Base-by-base conservation (phyloP, 2,113 vertebrate genomes). In the Ivindomyrus marchei region DNA sequence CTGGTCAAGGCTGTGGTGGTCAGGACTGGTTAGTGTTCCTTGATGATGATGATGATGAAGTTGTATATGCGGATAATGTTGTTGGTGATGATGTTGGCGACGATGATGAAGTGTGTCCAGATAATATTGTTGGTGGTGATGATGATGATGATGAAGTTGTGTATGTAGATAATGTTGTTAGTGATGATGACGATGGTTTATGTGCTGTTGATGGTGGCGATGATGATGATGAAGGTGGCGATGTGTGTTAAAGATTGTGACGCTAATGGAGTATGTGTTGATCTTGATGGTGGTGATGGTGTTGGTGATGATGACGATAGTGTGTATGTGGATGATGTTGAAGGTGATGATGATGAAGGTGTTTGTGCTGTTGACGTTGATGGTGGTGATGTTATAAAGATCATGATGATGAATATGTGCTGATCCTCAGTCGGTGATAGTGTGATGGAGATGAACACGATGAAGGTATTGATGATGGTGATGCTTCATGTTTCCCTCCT, bases 1-100 rank as follows among this genome's bases (percentile, higher is more conserved):
- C 93, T 97, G 89, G 98, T 99, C 93, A 98, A 97, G 93, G 98
- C 98, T 89, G 94, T 99, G 74, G 98, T 99, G 45, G 97, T 99
- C 91, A 94, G 97, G 91, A 99, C 98, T 96, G 98, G 98, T 99
- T 93, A 58, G 94, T 42, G 21, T 39, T 52, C 3, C 53, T 36
- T 49, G 84, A 46, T 9, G 77, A 42, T 13, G 39, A 49, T 8
- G 31, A 46, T 36, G 31, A 36, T 11, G 70, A 15, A 56, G 53
- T 36, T 84, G 27, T 2, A 10, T 17, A 45, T 83, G 27, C 3
- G 17, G 36, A 84, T 24, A 7, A 45, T 84, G 80, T 2, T 84
- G 19, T 45, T 84, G 27, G 19, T 74, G 66, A 74, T 74, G 31
- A 74, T n/a, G 66, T 4, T 45, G 45, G 45, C 4, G 45, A 45